Percentiles rank a stretch among this genome's conserved stretches.
These are phyloP conservation scores for Protaetia brevitarsis DNA, from an alignment of 1,140 invertebrate species.

Conservation along the genomic window DNA sequence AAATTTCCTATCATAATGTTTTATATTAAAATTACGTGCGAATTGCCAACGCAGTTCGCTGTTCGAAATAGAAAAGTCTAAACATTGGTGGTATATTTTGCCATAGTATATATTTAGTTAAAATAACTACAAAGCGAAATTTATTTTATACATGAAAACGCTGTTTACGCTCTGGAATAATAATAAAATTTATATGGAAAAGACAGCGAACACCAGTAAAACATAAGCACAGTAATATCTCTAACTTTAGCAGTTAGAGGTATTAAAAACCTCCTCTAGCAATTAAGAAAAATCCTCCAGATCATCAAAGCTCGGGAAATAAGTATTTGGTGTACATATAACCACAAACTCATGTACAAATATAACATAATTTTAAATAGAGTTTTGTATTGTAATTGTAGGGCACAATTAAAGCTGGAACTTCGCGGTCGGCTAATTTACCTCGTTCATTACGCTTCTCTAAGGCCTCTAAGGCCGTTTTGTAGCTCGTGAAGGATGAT, in stretches of 20 bases:
- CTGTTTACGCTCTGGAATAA: no score
- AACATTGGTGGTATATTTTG: neutral
- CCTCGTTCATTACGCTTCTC: neutral
- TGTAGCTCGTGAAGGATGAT: conserved; percentile 3
- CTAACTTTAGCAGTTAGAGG: no score
- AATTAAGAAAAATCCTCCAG: conserved; percentile 11
- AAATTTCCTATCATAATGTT: conserved; percentile 15
- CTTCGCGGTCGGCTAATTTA: neutral
- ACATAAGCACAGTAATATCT: no score
- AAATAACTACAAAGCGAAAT: conserved; percentile 4
- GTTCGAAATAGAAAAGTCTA: neutral
- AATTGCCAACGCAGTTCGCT: no score
- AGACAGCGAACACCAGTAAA: no score
- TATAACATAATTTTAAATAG: no score
- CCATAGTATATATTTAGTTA: neutral
- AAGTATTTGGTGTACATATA: neutral
- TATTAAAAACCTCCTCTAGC: conserved; percentile 8
- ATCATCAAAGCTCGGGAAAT: neutral
- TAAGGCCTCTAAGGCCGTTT: neutral
- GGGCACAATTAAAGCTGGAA: neutral
- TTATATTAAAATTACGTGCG: neutral
- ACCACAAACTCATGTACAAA: neutral
- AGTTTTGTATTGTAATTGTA: no score
- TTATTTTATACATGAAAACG: neutral
- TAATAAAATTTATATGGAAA: no score